Base-by-base conservation (phyloP, 2,113 vertebrate genomes). In the Elephas maximus region DNA sequence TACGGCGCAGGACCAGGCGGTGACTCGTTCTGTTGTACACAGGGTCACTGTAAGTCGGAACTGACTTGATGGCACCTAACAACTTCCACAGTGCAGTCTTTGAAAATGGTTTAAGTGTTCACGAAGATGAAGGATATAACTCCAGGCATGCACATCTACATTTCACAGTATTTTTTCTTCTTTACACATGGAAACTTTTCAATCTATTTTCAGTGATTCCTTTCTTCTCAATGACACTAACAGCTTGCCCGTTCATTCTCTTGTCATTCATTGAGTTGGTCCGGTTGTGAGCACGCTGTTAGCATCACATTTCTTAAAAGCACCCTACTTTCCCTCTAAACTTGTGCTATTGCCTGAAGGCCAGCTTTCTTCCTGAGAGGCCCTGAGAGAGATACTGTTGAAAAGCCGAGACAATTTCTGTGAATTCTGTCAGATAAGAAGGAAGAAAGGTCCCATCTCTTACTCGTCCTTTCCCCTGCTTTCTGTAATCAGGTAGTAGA, bases 361-460 rank as follows among this genome's bases (percentile, higher is more conserved):
- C 71, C 44, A 65, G 28, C 71, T 89, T 80, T 93, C 80, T 76
- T 81, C 41, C 28, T 57, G 60, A 95, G 45, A 67, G 88, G 57
- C 5, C 53, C 33, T 82, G 20, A 76, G 17, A 74, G 44, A 96
- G 73, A 81, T 5, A 92, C 73, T 37, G 12, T 10, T 81, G 44
- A 82, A 85, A 60, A 93, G 37, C 69, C 33, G 83, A 71, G 30
- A 60, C 78, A 65, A 62, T 81, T 65, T 97, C 63, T 51, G 21
- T 93, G 80, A 88, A 84, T 92, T 92, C 11, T 84, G 30, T 65
- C 65, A 82, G 48, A 65, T 74, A 83, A 81, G 63, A 93, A 91
- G 24, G 45, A 93, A 94, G 69, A 95, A 90, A 88, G 15, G 62
- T 63, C 65, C 51, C 14, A 81, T 80, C 17, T 87, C 71, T 79